Conservation (phyloP, 1,140 invertebrate genomes). For the Aradophagus sp. region DNA sequence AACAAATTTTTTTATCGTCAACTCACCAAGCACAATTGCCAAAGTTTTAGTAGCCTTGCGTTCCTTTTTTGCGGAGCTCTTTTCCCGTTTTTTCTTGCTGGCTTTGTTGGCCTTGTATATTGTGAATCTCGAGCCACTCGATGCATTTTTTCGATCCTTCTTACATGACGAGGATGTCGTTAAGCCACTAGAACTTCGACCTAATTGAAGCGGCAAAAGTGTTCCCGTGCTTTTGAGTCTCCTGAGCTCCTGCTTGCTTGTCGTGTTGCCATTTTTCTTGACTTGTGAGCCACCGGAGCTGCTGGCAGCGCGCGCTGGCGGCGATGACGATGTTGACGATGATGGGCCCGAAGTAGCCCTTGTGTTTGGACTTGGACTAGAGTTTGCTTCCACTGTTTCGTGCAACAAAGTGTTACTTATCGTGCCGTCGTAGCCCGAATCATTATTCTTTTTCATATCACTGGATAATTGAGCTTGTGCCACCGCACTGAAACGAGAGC, state of each 20-base stretch:
- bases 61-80: slow-evolving; percentile 95
- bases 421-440: slow-evolving; percentile 62
- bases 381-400: slow-evolving; percentile 67
- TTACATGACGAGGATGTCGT: slow-evolving; percentile 71
- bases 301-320: slow-evolving; percentile 59
- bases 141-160: slow-evolving; percentile 81
- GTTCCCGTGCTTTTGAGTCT: slow-evolving; percentile 68
- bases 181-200: slow-evolving; percentile 64
- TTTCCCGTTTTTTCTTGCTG: slow-evolving; percentile 95
- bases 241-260: slow-evolving; percentile 68
- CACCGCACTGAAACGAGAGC: slow-evolving; percentile 70
- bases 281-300: slow-evolving; percentile 45
- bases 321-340: slow-evolving; percentile 69
- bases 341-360: slow-evolving; percentile 67
- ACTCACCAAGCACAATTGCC: slow-evolving; percentile 95
- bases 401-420: slow-evolving; percentile 64
- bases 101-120: slow-evolving; percentile 95
- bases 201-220: slow-evolving; percentile 67
- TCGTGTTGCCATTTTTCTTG: slow-evolving; percentile 68
- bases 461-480: slow-evolving; percentile 68
- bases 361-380: slow-evolving; percentile 69
- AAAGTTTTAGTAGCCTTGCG: slow-evolving; percentile 99
- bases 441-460: slow-evolving; percentile 55
- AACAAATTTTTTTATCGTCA: no score
- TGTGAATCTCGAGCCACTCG: slow-evolving; percentile 85